phyloP scores from a whole-genome alignment of 1,140 invertebrate genomes.

The Saccostrea glomerata region DNA sequence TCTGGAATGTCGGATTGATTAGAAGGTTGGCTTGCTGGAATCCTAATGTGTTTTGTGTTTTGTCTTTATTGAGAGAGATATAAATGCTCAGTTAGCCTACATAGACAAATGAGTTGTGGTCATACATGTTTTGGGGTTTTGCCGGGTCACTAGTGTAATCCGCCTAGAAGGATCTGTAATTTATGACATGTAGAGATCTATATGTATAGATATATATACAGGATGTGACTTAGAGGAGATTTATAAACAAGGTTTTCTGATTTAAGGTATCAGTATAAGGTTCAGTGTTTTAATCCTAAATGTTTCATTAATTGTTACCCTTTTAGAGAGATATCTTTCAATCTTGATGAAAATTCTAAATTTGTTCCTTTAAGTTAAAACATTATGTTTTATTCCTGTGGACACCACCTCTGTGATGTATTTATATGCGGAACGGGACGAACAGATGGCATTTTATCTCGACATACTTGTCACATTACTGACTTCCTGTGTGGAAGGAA shows the following conservation, averaged over 20 bases:
- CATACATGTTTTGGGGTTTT: constrained; percentile 16
- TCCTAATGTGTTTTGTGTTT: constrained; percentile 7
- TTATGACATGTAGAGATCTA: neutral
- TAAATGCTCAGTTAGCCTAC: neutral
- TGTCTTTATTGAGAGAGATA: neutral
- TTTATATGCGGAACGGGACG: neutral
- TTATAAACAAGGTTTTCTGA: too few relatives aligned
- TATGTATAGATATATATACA: neutral
- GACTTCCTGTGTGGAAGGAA: constrained; percentile 29
- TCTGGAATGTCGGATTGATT: constrained; percentile 23
- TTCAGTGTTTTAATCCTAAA: too few relatives aligned
- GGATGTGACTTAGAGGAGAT: neutral
- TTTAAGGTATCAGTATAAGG: too few relatives aligned
- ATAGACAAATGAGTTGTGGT: constrained; percentile 9
- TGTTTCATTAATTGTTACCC: neutral
- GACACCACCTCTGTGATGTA: neutral
- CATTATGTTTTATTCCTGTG: neutral
- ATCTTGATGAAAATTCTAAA: neutral
- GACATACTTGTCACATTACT: constrained; percentile 23
- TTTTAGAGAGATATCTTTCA: neutral
- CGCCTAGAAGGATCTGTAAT: neutral
- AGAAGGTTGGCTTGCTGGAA: constrained; percentile 22
- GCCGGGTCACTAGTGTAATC: neutral
- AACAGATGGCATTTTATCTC: constrained; percentile 28
- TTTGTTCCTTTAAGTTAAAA: neutral